These are phyloP conservation scores for Magallana gigas DNA, from an alignment of 1,140 invertebrate species.

Conservation along the genomic window DNA sequence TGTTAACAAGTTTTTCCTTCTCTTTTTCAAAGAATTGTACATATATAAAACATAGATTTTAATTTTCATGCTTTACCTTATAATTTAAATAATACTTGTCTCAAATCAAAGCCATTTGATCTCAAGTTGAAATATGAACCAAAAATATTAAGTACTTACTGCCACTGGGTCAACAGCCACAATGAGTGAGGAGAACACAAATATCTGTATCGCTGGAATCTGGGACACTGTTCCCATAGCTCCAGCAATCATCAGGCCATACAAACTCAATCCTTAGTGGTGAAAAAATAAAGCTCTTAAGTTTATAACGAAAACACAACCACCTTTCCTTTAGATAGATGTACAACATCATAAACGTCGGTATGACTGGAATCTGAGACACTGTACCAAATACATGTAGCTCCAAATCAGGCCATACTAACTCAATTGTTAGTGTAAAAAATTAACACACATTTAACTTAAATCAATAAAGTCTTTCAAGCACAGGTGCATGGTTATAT, in stretches of 20 bases:
- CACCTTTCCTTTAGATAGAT: too few species aligned
- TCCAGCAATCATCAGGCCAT: slow-evolving; percentile 90
- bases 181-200: slow-evolving; percentile 96
- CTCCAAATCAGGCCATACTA: slow-evolving; percentile 93
- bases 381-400: slow-evolving; percentile 83
- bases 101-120: too few species aligned
- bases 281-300: too few species aligned
- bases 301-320: too few species aligned
- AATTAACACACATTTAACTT: too few species aligned
- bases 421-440: slow-evolving; percentile 82
- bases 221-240: slow-evolving; percentile 84
- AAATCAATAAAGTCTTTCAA: too few species aligned
- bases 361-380: slow-evolving; percentile 51
- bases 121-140: too few species aligned
- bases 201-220: slow-evolving; percentile 82
- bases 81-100: too few species aligned
- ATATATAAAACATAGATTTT: too few species aligned
- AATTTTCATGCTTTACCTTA: too few species aligned
- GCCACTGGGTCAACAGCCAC: slow-evolving; percentile 99
- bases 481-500: too few species aligned
- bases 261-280: slow-evolving; percentile 86
- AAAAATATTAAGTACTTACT: slow-evolving; percentile 79
- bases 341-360: slow-evolving; percentile 86
- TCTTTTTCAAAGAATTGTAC: too few species aligned
- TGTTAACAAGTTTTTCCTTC: neutral